Percentiles rank a stretch among this genome's conserved stretches.
Conservation (phyloP, 2,797 vertebrate species). For the Gila robusta region DNA sequence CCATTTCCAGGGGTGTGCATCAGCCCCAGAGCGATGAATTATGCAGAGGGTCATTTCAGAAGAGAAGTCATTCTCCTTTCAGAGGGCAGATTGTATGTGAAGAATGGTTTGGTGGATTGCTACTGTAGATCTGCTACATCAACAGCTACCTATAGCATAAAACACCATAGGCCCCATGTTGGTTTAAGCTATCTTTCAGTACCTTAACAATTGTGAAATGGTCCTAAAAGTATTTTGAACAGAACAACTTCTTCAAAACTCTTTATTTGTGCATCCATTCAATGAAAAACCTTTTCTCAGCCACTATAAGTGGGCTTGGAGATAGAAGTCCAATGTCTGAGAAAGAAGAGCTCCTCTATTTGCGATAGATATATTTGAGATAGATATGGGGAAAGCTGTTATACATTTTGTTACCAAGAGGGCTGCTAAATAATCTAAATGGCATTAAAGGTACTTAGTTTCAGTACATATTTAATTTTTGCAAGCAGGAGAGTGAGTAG, state of each 20-base stretch:
- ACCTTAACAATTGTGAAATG: neutral
- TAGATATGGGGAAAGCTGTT: neutral
- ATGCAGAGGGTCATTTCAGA: conserved; percentile 33
- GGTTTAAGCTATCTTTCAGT: neutral
- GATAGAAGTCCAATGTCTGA: neutral
- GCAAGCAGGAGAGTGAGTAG: conserved; percentile 1
- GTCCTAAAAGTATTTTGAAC: neutral
- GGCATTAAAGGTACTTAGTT: neutral
- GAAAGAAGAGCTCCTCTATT: no score
- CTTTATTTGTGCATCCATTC: neutral
- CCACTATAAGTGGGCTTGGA: neutral
- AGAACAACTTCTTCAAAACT: neutral
- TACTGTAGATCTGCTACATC: conserved; percentile 7
- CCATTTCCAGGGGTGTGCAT: neutral
- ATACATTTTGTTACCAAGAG: neutral
- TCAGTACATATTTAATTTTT: neutral
- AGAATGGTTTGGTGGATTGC: conserved; percentile 3
- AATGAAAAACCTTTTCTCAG: neutral
- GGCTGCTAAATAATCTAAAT: neutral
- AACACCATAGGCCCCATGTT: neutral
- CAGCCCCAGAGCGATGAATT: conserved; percentile 19
- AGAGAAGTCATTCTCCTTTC: conserved; percentile 10
- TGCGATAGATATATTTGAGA: no score
- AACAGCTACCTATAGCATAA: neutral
- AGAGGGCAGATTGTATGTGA: conserved; percentile 2